Percentiles rank a stretch among this genome's conserved stretches.
Conservation (phyloP, 2,113 vertebrate genomes). For the Tachuris rubrigastra region DNA sequence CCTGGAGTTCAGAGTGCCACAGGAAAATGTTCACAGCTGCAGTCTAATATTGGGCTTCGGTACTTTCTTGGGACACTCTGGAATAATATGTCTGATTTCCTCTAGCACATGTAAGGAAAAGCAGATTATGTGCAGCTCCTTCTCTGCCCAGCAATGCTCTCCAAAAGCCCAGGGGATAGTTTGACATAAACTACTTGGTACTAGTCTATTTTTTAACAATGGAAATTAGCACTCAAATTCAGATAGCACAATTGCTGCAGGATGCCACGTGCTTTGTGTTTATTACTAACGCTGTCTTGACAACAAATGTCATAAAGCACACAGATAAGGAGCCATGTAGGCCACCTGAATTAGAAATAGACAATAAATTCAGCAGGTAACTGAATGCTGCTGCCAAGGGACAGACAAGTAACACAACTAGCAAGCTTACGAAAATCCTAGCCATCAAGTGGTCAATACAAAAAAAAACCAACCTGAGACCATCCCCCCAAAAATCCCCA, state of each 20-base stretch:
- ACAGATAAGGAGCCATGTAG: neutral
- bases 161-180: neutral
- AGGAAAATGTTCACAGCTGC: neutral
- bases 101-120: neutral
- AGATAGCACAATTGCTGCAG: neutral
- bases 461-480: neutral
- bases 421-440: neutral
- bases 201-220: neutral
- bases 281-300: neutral
- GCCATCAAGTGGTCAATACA: neutral
- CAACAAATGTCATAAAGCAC: neutral
- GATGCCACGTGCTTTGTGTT: rapidly evolving
- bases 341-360: neutral
- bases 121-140: neutral
- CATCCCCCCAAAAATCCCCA: neutral
- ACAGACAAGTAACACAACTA: neutral
- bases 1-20: neutral
- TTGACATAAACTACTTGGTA: neutral
- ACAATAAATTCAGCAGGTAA: neutral
- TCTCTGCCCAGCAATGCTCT: neutral
- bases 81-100: neutral
- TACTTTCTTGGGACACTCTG: neutral
- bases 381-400: neutral
- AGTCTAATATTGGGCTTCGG: neutral
- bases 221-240: neutral